Percentiles rank a stretch among this genome's conserved stretches.
These are phyloP conservation scores for Pocillopora meandrina DNA, from an alignment of 92 coral and sea anemone species.

Conservation along the genomic window DNA sequence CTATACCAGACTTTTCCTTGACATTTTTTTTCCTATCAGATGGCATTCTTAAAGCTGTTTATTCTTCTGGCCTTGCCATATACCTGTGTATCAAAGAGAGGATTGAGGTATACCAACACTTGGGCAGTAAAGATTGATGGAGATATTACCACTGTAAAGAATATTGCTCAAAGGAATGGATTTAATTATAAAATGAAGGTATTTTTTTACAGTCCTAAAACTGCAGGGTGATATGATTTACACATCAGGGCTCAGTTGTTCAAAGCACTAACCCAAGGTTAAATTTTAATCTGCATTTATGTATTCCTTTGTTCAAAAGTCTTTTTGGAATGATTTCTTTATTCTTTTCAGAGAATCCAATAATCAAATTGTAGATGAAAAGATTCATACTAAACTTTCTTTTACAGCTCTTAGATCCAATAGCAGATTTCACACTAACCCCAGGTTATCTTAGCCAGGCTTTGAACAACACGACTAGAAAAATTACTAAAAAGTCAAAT, in stretches of 20 bases:
- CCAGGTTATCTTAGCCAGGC: too few relatives aligned
- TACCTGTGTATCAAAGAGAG: not conserved
- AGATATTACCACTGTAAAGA: not conserved
- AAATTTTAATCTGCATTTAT: too few relatives aligned
- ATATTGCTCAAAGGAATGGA: constrained; percentile 26
- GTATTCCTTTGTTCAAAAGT: too few relatives aligned
- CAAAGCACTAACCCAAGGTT: not conserved
- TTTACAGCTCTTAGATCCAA: too few relatives aligned
- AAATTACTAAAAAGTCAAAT: not conserved
- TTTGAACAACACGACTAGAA: too few relatives aligned
- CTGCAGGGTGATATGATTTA: not conserved
- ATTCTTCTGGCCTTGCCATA: not conserved
- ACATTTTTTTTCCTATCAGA: not conserved
- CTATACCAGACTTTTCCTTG: not conserved
- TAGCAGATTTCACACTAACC: too few relatives aligned
- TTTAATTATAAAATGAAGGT: constrained; percentile 20
- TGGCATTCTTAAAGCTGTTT: constrained; percentile 1
- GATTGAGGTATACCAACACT: constrained; percentile 5
- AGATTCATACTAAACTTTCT: too few relatives aligned
- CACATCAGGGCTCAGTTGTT: not conserved
- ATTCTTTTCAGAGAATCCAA: too few relatives aligned
- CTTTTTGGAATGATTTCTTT: too few relatives aligned
- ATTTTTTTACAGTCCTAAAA: not conserved
- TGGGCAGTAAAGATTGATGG: constrained; percentile 14
- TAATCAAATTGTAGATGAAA: too few relatives aligned